Evolutionary conservation across 2,888 invertebrate species (phyloP).

Genomic region (Tinea pellionella): DNA sequence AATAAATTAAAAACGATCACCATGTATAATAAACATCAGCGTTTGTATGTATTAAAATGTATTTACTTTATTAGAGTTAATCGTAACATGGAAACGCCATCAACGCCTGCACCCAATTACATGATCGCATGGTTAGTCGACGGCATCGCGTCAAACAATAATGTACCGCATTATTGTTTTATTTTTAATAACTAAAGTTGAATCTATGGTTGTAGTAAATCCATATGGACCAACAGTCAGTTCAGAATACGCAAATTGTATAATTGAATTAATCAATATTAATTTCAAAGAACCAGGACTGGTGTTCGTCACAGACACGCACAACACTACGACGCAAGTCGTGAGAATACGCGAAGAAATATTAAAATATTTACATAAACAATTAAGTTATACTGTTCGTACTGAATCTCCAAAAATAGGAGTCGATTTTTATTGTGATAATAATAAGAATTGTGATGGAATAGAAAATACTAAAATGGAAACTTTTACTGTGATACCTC

Average conservation of each 20-base stretch:
- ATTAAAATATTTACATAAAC: conserved; percentile 29
- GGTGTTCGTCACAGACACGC: conserved; percentile 34
- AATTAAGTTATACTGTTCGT: conserved; percentile 30
- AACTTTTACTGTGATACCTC: conserved; percentile 26
- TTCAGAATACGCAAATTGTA: conserved; percentile 35
- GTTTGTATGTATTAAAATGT: neutral
- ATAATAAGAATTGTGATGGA: conserved; percentile 20
- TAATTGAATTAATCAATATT: conserved; percentile 30
- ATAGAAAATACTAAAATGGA: conserved; percentile 28
- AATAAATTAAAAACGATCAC: no score
- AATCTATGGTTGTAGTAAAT: conserved; percentile 23
- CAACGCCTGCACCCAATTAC: neutral
- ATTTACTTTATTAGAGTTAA: conserved; percentile 5
- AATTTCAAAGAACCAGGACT: conserved; percentile 37
- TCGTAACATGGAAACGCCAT: conserved; percentile 11
- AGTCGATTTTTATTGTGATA: conserved; percentile 26
- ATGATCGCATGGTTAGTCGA: neutral
- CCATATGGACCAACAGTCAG: conserved; percentile 37
- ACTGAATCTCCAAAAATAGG: conserved; percentile 29
- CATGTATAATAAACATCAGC: neutral
- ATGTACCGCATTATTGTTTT: neutral
- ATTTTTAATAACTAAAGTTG: neutral
- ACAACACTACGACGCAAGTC: conserved; percentile 30
- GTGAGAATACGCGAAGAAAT: conserved; percentile 30
- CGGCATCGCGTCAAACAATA: neutral